Conservation (phyloP, 1,140 invertebrate genomes). For the Galleria mellonella region DNA sequence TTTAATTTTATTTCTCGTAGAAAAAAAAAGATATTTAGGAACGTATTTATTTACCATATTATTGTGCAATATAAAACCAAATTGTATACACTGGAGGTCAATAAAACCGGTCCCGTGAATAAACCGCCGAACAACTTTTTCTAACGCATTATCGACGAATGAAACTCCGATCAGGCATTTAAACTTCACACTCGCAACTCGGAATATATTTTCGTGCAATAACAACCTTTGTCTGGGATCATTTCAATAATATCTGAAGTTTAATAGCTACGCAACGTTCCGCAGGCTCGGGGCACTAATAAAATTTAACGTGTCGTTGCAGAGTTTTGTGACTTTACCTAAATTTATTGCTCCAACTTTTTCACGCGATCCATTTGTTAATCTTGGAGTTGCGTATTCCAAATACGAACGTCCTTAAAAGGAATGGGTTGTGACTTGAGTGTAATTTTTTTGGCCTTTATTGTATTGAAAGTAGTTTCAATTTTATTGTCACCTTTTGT, state of each 20-base stretch:
- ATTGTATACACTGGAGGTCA: no score
- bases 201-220: conserved; percentile 20
- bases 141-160: conserved; percentile 8
- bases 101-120: neutral
- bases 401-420: neutral
- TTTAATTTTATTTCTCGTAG: no score
- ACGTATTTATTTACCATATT: no score
- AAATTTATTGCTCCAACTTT: conserved; percentile 50
- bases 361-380: conserved; percentile 47
- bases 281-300: conserved; percentile 40
- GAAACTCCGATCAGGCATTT: conserved; percentile 15
- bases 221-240: conserved; percentile 40
- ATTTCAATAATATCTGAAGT: conserved; percentile 61
- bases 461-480: no score
- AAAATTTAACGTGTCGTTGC: conserved; percentile 55
- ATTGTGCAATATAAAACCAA: no score
- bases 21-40: no score
- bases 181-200: conserved; percentile 24
- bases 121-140: conserved; percentile 3
- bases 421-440: neutral
- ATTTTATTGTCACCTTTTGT: no score
- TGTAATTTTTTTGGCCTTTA: no score
- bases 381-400: conserved; percentile 16
- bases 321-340: conserved; percentile 41
- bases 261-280: conserved; percentile 35